Percentiles rank a stretch among this genome's conserved stretches.
Evolutionary conservation across 1,140 invertebrate species (phyloP).

Genomic region (Acyrthosiphon pisum): DNA sequence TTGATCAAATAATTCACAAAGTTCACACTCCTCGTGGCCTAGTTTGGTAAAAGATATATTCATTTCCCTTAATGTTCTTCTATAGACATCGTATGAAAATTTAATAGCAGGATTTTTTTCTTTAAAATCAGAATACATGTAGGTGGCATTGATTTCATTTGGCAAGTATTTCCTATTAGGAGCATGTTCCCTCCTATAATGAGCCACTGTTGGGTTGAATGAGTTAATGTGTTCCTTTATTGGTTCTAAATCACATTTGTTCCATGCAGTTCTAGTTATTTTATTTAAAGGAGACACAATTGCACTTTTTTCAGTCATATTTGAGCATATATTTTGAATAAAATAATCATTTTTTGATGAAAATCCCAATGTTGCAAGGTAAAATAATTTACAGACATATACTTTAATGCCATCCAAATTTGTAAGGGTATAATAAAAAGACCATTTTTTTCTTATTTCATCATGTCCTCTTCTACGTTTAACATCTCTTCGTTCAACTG

Average conservation of each 20-base stretch:
- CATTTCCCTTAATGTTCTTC: background rate
- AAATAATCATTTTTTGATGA: background rate
- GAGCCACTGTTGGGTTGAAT: slow-evolving; percentile 59
- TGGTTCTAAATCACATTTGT: slow-evolving; percentile 25
- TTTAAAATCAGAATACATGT: slow-evolving; percentile 59
- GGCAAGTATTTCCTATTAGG: slow-evolving; percentile 59
- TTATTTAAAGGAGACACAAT: slow-evolving; percentile 45
- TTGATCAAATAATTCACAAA: background rate
- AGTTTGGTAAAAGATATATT: background rate
- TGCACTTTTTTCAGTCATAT: slow-evolving; percentile 22
- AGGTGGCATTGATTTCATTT: slow-evolving; percentile 57
- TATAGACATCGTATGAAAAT: slow-evolving; percentile 59
- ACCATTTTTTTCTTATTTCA: slow-evolving; percentile 7
- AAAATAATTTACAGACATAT: slow-evolving; percentile 2
- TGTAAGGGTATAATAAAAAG: background rate
- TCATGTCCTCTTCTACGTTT: background rate
- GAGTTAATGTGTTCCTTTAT: slow-evolving; percentile 55
- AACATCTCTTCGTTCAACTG: background rate
- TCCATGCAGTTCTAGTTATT: background rate
- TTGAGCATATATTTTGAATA: slow-evolving; percentile 19
- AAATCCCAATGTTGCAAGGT: background rate
- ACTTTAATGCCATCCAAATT: background rate
- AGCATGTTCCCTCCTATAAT: slow-evolving; percentile 60
- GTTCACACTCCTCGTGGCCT: background rate
- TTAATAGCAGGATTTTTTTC: slow-evolving; percentile 53